These are phyloP conservation scores for Coreius guichenoti DNA, from an alignment of 2,797 vertebrate genomes.

Conservation along the genomic window DNA sequence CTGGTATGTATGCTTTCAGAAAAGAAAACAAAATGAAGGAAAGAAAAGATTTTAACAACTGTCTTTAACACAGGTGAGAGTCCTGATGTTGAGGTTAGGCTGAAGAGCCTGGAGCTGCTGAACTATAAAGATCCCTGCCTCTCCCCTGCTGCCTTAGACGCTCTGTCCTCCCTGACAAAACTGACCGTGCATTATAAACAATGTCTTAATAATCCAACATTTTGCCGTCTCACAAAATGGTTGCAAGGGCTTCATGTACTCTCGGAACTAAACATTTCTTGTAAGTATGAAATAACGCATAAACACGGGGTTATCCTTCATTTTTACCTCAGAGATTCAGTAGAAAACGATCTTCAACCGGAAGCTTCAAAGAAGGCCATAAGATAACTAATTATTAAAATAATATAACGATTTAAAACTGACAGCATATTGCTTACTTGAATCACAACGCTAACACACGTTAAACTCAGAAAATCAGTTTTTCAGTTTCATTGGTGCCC, in stretches of 20 bases:
- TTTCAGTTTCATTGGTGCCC: not conserved
- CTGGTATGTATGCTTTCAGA: conserved; percentile 40
- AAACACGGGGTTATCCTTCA: not conserved
- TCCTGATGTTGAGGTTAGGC: conserved; percentile 13
- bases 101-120: conserved; percentile 65
- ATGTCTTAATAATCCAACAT: not conserved
- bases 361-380: no score
- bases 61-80: conserved; percentile 20
- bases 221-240: conserved; percentile 52
- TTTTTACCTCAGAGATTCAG: not conserved
- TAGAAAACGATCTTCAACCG: no score
- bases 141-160: conserved; percentile 57
- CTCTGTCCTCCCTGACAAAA: conserved; percentile 56
- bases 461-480: no score
- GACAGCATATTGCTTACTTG: not conserved
- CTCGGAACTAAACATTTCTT: conserved; percentile 57
- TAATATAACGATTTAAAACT: not conserved
- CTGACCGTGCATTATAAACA: conserved; percentile 61
- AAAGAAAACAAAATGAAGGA: not conserved
- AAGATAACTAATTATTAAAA: no score
- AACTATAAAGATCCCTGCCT: conserved; percentile 63
- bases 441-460: not conserved
- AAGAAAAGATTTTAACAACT: not conserved
- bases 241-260: conserved; percentile 61
- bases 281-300: conserved; percentile 53